Evolutionary conservation across 2,888 invertebrate genomes (phyloP).

Genomic region (Melanophora roralis): DNA sequence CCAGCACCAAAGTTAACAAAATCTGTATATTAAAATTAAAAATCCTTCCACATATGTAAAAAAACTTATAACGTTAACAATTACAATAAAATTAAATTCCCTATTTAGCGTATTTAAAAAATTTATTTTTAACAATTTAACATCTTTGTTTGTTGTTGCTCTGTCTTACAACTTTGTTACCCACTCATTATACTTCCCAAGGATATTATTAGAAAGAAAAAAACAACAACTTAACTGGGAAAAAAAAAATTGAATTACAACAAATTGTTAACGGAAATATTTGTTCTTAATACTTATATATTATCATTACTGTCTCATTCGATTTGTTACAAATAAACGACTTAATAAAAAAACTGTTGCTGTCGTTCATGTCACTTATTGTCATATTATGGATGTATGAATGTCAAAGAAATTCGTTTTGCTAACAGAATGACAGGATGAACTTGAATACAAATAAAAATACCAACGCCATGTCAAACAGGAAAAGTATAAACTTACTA

Average conservation of each 20-base stretch:
- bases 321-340: constrained; percentile 25
- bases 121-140: background rate
- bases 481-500: constrained; percentile 1
- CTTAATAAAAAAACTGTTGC: background rate
- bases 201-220: constrained; percentile 5
- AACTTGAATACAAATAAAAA: constrained; percentile 13
- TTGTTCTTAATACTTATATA: constrained; percentile 47
- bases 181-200: background rate
- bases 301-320: constrained; percentile 42
- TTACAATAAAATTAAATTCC: too few relatives aligned
- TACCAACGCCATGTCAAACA: constrained; percentile 29
- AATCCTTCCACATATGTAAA: too few relatives aligned
- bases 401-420: background rate
- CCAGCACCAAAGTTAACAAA: too few relatives aligned
- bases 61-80: too few relatives aligned
- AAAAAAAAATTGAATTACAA: constrained; percentile 17
- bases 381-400: background rate
- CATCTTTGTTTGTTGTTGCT: background rate
- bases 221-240: background rate
- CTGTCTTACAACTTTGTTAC: background rate
- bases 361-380: background rate
- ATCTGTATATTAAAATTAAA: too few relatives aligned
- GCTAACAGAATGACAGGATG: background rate
- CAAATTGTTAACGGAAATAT: constrained; percentile 47
- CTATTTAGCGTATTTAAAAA: too few relatives aligned